These are phyloP conservation scores for Hucho hucho DNA, from an alignment of 2,113 vertebrate genomes.

Conservation along the genomic window DNA sequence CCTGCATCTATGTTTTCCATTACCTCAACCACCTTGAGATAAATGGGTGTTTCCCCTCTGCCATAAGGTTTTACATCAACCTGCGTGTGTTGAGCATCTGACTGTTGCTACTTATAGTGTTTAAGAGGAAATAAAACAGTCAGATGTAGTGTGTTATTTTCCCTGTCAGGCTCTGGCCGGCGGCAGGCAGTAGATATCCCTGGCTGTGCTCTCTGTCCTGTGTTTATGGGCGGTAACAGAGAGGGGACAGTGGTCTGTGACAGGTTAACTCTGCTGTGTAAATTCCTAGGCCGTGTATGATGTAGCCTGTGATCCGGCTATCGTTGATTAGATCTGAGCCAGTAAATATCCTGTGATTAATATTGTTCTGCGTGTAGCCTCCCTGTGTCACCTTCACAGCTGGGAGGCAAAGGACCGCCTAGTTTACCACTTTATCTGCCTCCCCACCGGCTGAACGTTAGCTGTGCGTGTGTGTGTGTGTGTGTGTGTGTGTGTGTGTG, in stretches of 20 bases:
- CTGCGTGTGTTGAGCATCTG: conserved; percentile 65
- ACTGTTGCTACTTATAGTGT: conserved; percentile 64
- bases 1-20: conserved; percentile 58
- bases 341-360: conserved; percentile 94
- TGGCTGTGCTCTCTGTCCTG: conserved; percentile 25
- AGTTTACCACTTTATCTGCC: conserved; percentile 71
- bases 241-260: conserved; percentile 61
- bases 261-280: conserved; percentile 82
- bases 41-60: conserved; percentile 64
- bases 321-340: conserved; percentile 89
- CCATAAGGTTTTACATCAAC: conserved; percentile 72
- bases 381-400: conserved; percentile 89
- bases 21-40: conserved; percentile 67
- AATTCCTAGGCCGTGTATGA: conserved; percentile 80
- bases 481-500: conserved; percentile 79
- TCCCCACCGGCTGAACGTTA: conserved; percentile 44
- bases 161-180: neutral
- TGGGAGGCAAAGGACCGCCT: conserved; percentile 78
- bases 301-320: conserved; percentile 82
- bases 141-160: conserved; percentile 50
- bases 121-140: conserved; percentile 70
- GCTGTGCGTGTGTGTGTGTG: conserved; percentile 31
- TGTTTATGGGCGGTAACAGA: conserved; percentile 58
- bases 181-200: conserved; percentile 24
- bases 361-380: conserved; percentile 82